A percentile compares a stretch with the other conserved stretches of the same genome.
Evolutionary conservation across 2,888 invertebrate species (phyloP).

Genomic region (Lymantria monacha): DNA sequence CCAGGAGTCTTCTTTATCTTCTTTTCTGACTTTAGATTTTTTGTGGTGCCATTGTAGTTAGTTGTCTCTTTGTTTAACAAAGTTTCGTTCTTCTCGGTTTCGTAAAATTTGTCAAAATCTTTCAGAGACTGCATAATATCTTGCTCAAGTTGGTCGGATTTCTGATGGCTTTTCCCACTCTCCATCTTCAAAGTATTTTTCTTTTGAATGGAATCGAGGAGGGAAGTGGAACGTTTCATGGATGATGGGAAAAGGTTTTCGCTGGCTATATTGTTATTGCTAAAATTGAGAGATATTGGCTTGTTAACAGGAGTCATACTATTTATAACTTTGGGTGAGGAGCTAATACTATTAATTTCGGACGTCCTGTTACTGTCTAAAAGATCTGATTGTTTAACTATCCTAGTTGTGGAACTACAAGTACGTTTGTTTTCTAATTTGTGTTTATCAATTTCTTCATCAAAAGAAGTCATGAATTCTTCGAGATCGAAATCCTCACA

Average conservation of each 20-base stretch:
- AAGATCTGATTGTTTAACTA: constrained; percentile 65
- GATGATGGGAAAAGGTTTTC: constrained; percentile 76
- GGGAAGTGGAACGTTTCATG: constrained; percentile 81
- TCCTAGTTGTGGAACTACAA: constrained; percentile 74
- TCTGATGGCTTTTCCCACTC: constrained; percentile 64
- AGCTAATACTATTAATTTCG: constrained; percentile 58
- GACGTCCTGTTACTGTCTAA: constrained; percentile 58
- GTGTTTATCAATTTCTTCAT: constrained; percentile 81
- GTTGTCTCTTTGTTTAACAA: constrained; percentile 49
- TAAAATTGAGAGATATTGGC: constrained; percentile 81
- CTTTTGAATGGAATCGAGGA: constrained; percentile 79
- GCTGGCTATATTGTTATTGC: constrained; percentile 75
- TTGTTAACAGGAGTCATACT: constrained; percentile 74
- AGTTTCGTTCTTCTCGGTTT: constrained; percentile 61
- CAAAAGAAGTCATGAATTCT: constrained; percentile 86
- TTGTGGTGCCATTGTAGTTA: constrained; percentile 53
- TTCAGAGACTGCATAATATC: constrained; percentile 77
- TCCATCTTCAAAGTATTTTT: constrained; percentile 58
- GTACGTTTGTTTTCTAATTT: constrained; percentile 69
- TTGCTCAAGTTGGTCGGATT: constrained; percentile 73
- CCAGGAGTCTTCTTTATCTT: constrained; percentile 61
- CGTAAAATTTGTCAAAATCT: constrained; percentile 77
- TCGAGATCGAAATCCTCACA: constrained; percentile 85
- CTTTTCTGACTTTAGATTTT: constrained; percentile 55
- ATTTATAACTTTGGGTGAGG: constrained; percentile 61